Evolutionary conservation across 1,140 invertebrate species (phyloP), one percentile per base, ranked within the genome.

Genomic region (Neocloeon triangulifer): DNA sequence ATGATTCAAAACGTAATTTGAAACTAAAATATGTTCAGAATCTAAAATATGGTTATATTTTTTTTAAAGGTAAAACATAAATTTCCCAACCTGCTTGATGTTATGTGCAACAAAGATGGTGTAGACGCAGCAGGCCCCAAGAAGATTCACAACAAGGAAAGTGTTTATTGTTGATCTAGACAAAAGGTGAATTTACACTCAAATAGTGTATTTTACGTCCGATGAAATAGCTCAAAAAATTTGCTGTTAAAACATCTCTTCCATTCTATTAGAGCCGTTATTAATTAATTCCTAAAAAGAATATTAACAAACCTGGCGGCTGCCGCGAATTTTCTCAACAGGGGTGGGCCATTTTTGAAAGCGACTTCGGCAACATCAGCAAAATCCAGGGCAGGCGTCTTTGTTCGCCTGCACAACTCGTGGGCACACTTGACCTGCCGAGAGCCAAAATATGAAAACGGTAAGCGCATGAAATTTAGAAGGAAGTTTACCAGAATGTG

Each of bases 71-170:
- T n/a, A n/a, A n/a, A n/a, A n/a, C n/a, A n/a, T n/a, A 23, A 23
- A 12, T 8, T 12, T 15, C 4, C 30, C 9, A 43, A 62, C 60
- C 55, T 81, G 69, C 47, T 80, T 70, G 0, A 85, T 42, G 53
- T 85, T 96, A 34, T 69, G 73, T 1, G 86, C 66, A 14, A 96
- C 80, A 49, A 97, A 98, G 2, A 94, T 74, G 33, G 94, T 71
- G 53, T 98, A 98, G 1, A 97, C 89, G 56, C 89, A 96, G 55
- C 94, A 98, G 50, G 95, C 97, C 16, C 94, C 94, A 25, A 97
- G 55, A 44, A 98, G 68, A 52, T 94, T 91, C 34, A 97, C 66
- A 14, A 91, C 79, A 23, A 98, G 61, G 53, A 94, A 91, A 19
- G 66, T 56, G 45, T 88, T 86, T 27, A 88, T 72, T 39, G 70